These are phyloP conservation scores for Trypoxylon attenuatum DNA, from an alignment of 2,888 invertebrate species.

Conservation along the genomic window DNA sequence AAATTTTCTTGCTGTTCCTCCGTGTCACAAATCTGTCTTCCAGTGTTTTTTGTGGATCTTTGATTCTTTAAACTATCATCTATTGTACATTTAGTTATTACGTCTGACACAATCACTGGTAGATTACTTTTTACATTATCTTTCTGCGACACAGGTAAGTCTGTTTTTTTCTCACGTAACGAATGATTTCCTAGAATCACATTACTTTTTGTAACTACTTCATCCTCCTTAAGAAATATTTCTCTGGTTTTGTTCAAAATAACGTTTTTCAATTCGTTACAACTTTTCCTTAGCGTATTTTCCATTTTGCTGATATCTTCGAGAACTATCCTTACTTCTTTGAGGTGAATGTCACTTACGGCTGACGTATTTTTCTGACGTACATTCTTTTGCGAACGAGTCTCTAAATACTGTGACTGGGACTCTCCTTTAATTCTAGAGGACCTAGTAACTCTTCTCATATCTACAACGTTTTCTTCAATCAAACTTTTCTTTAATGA, in stretches of 20 bases:
- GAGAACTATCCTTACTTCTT: conserved; percentile 14
- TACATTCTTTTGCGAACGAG: not conserved
- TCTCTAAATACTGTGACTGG: no score
- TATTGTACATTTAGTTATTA: conserved; percentile 3
- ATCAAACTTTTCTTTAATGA: no score
- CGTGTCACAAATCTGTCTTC: not conserved
- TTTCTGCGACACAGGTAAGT: no score
- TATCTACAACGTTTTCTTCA: no score
- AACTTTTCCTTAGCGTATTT: conserved; percentile 45
- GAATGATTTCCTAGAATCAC: conserved; percentile 36
- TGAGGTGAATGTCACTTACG: conserved; percentile 8
- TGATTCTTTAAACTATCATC: not conserved
- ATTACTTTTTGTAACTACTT: conserved; percentile 49
- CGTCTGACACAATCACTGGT: not conserved
- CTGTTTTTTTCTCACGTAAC: no score
- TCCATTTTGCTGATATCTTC: conserved; percentile 44
- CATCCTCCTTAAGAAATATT: conserved; percentile 54
- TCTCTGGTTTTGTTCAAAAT: conserved; percentile 61
- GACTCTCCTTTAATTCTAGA: not conserved
- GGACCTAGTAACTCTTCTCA: not conserved
- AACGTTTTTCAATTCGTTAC: conserved; percentile 53
- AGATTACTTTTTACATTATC: conserved; percentile 2
- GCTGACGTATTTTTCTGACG: not conserved
- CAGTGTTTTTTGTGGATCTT: not conserved
- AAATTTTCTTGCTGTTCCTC: not conserved